A percentile compares a stretch with the other conserved stretches of the same genome.
These are phyloP conservation scores for Drosophila fulvimacula DNA, from an alignment of 2,888 invertebrate species.

Conservation along the genomic window DNA sequence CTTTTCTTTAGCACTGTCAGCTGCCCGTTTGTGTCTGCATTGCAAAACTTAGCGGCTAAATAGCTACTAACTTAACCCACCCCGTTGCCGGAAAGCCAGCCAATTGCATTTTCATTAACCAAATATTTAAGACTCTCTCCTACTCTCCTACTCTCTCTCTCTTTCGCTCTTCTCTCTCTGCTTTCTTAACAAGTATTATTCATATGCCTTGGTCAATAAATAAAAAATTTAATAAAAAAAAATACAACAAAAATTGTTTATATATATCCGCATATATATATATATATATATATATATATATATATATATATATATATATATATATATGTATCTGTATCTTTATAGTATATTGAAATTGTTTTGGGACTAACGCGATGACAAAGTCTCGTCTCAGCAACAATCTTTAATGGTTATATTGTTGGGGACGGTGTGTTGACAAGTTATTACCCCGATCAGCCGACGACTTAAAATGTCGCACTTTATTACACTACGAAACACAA, in stretches of 20 bases:
- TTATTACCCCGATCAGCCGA: constrained; percentile 73
- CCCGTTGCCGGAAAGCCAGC: background rate
- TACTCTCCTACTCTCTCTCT: background rate
- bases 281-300: constrained; percentile 22
- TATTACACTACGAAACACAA: constrained; percentile 77
- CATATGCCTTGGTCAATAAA: constrained; percentile 14
- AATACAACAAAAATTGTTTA: constrained; percentile 17
- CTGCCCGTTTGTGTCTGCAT: constrained; percentile 32
- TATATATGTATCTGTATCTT: constrained; percentile 31
- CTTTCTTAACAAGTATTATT: constrained; percentile 28
- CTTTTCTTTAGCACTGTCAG: constrained; percentile 28
- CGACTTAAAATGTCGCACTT: constrained; percentile 78
- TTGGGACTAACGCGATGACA: constrained; percentile 54
- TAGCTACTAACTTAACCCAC: constrained; percentile 3
- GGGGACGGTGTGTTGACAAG: constrained; percentile 81
- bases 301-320: constrained; percentile 14
- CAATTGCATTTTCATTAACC: constrained; percentile 24
- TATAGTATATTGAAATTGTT: constrained; percentile 39
- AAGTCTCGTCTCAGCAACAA: constrained; percentile 40
- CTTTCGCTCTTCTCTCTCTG: background rate
- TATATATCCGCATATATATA: too few relatives aligned
- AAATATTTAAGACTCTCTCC: background rate
- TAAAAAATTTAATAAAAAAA: constrained; percentile 27
- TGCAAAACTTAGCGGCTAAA: constrained; percentile 27
- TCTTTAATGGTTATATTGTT: constrained; percentile 61